Conservation (phyloP, 2,113 vertebrate genomes). For the Megaleporinus macrocephalus region DNA sequence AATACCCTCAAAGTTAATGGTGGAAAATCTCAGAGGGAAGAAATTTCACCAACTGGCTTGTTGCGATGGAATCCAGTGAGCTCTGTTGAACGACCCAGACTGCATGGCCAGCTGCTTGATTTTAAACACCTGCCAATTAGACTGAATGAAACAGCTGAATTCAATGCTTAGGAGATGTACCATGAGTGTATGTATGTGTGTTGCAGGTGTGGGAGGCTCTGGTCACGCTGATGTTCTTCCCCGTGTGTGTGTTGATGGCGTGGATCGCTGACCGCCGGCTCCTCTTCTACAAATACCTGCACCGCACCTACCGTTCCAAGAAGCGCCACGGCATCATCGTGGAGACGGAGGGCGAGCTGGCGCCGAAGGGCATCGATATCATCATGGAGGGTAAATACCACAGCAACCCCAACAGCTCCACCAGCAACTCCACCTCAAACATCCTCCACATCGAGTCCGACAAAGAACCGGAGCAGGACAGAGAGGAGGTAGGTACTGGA, state of each 20-base stretch:
- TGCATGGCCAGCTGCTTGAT: too few relatives aligned
- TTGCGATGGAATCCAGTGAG: too few relatives aligned
- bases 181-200: not conserved
- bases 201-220: conserved; percentile 89
- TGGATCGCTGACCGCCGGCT: conserved; percentile 94
- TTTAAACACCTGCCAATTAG: too few relatives aligned
- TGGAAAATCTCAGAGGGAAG: too few relatives aligned
- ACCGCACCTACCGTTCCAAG: conserved; percentile 90
- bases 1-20: too few relatives aligned
- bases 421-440: conserved; percentile 67
- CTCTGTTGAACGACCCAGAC: too few relatives aligned
- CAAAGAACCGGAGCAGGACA: conserved; percentile 83
- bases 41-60: too few relatives aligned
- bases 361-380: conserved; percentile 81
- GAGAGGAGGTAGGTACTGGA: conserved; percentile 78
- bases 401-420: conserved; percentile 40
- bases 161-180: too few relatives aligned
- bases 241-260: conserved; percentile 89
- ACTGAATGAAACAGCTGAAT: too few relatives aligned
- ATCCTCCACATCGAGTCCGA: conserved; percentile 76
- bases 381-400: conserved; percentile 81
- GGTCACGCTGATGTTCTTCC: conserved; percentile 92
- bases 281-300: conserved; percentile 93
- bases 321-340: conserved; percentile 91
- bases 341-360: conserved; percentile 87